phyloP scores from a whole-genome alignment of 2,113 vertebrate species.

The Nymphicus hollandicus region DNA sequence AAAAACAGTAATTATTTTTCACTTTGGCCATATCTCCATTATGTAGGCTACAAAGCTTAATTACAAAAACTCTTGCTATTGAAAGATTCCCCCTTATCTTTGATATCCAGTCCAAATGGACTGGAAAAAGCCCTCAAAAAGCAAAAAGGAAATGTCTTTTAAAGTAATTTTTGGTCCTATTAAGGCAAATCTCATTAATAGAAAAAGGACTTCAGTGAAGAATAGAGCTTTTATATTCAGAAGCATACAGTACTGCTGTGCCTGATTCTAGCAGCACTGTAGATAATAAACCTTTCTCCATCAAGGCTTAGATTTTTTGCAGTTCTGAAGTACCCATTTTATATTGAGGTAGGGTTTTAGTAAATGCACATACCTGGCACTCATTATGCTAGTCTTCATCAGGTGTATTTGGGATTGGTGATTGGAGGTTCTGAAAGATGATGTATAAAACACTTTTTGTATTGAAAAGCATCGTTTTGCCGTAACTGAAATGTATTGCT shows the following conservation, averaged over 20 bases:
- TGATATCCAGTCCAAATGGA: constrained; percentile 58
- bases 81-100: constrained; percentile 64
- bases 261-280: not conserved
- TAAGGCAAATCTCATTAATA: constrained; percentile 56
- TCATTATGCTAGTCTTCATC: not conserved
- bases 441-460: not conserved
- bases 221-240: constrained; percentile 50
- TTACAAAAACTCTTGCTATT: constrained; percentile 53
- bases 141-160: constrained; percentile 56
- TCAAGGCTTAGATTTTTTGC: not conserved
- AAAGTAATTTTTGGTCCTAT: constrained; percentile 60
- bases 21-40: constrained; percentile 47
- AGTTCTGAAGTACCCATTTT: constrained; percentile 10
- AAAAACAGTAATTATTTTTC: constrained; percentile 63
- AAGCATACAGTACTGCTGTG: constrained; percentile 19
- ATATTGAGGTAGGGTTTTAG: not conserved
- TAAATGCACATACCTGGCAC: not conserved
- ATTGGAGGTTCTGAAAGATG: not conserved
- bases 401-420: not conserved
- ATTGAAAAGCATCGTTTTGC: not conserved
- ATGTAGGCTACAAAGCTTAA: constrained; percentile 52
- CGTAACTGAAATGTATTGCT: not conserved
- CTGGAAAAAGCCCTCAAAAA: constrained; percentile 41
- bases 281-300: constrained; percentile 41
- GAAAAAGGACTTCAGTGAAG: constrained; percentile 50